Percentiles rank a stretch among this genome's conserved stretches.
phyloP scores from a whole-genome alignment of 1,140 invertebrate genomes.

The Sycophila sp. region DNA sequence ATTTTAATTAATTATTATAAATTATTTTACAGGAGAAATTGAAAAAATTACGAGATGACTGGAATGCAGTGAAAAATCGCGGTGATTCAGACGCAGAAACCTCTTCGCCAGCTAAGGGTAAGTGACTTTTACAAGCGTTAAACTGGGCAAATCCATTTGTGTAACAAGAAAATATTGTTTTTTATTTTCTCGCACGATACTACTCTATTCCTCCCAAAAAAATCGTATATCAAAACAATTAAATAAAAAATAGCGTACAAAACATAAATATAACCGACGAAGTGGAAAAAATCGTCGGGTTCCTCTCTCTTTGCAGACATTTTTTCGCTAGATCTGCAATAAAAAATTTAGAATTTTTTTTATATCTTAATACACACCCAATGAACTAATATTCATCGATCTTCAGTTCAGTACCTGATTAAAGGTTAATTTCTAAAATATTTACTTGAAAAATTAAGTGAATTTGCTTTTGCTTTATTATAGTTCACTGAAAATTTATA shows the following conservation, averaged over 20 bases:
- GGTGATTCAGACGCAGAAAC: conserved; percentile 52
- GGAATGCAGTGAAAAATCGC: conserved; percentile 68
- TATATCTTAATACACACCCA: too few relatives aligned
- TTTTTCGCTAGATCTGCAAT: background rate
- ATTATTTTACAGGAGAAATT: conserved; percentile 65
- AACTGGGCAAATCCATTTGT: too few relatives aligned
- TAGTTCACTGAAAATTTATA: too few relatives aligned
- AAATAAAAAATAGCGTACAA: conserved; percentile 44
- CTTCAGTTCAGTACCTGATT: too few relatives aligned
- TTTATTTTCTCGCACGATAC: too few relatives aligned
- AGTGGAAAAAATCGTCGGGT: conserved; percentile 31
- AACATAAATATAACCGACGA: conserved; percentile 44
- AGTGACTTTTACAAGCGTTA: conserved; percentile 23
- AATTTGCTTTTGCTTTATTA: too few relatives aligned
- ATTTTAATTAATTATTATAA: background rate
- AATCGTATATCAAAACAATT: conserved; percentile 47
- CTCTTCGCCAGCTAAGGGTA: conserved; percentile 47
- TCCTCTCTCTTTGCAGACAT: background rate
- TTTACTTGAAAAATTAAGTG: too few relatives aligned
- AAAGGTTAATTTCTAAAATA: too few relatives aligned
- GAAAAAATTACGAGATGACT: conserved; percentile 71
- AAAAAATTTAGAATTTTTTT: too few relatives aligned
- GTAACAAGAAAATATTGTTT: too few relatives aligned
- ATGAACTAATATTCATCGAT: too few relatives aligned
- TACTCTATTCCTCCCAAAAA: conserved; percentile 47